Evolutionary conservation across 64 coral and sea anemone genomes (phyloP), one percentile per base, ranked within the genome.

Genomic region (Montipora foliosa): DNA sequence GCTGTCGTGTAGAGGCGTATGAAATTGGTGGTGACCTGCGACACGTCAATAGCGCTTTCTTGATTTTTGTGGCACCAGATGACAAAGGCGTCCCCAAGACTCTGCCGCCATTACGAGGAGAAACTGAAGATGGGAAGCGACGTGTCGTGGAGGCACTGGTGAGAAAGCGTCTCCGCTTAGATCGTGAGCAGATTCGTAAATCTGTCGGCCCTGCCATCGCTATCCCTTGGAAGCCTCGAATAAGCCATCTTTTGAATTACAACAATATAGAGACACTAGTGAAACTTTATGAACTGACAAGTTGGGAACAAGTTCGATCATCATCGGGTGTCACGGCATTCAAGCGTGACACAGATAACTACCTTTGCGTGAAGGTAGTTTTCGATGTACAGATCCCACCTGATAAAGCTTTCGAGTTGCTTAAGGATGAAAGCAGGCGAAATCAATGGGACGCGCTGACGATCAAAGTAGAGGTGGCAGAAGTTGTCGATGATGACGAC

Each of bases 1-100:
- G 95, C 6, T 96, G 91, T 24, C 53, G 95, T 22, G 91, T 96
- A 14, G 95, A 96, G 71, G 90, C 95, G n/a, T 93, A 93, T 66
- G 71, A 72, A 17, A 62, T 96, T 37, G 95, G 91, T 10, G 95
- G 91, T 16, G 57, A 89, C 29, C 51, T 87, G 70, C 76, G 90
- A 74, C 95, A 96, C 64, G 87, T 96, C 8, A 96, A 96, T 69
- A 96, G 95, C 48, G 95, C 95, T 4, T 96, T 93, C 79, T 89
- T 96, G 83, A 96, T 85, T 51, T 96, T 96, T 48, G 73, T 84
- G 3, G 95, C 79, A 0, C 87, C 87, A 25, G 95, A 93, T 13
- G 69, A 81, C 1, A 93, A 80, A 6, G 86, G 91, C 37, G 50
- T 4, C 8, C 76, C 76, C 8, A 88, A 64, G 83, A 92, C 67